A percentile compares a stretch with the other conserved stretches of the same genome.
phyloP scores from a whole-genome alignment of 2,113 vertebrate species.

The Caretta caretta region DNA sequence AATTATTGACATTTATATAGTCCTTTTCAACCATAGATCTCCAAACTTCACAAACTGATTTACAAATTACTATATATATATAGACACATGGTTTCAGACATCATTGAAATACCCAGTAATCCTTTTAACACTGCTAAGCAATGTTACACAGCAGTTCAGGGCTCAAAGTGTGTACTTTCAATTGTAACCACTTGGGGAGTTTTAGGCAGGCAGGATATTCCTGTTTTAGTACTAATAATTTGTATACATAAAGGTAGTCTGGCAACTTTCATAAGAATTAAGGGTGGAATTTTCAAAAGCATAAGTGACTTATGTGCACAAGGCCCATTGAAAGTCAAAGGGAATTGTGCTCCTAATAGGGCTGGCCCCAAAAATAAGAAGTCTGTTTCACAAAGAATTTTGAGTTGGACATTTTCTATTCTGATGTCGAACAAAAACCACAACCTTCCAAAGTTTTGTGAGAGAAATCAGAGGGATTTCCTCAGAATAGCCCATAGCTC shows the following conservation, averaged over 20 bases:
- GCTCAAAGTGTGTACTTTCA: not conserved
- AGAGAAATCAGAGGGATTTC: no score
- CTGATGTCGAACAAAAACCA: no score
- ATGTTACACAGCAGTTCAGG: not conserved
- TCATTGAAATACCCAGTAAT: not conserved
- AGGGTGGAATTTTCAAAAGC: not conserved
- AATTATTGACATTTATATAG: no score
- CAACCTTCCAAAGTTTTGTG: no score
- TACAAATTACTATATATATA: not conserved
- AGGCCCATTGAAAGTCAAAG: not conserved
- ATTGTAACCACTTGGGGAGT: not conserved
- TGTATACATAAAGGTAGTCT: not conserved
- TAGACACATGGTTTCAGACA: not conserved
- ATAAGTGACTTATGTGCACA: not conserved
- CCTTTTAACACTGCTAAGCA: not conserved
- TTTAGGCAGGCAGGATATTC: not conserved
- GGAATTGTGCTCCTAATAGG: not conserved
- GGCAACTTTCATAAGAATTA: not conserved
- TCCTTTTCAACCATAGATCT: no score
- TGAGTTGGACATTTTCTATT: no score
- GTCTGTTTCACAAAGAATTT: no score
- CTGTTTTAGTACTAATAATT: not conserved
- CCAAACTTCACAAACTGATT: not conserved
- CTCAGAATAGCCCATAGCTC: no score
- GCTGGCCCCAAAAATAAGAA: no score